Evolutionary conservation across 2,888 invertebrate species (phyloP).

Genomic region (Gnatocerus cornutus): DNA sequence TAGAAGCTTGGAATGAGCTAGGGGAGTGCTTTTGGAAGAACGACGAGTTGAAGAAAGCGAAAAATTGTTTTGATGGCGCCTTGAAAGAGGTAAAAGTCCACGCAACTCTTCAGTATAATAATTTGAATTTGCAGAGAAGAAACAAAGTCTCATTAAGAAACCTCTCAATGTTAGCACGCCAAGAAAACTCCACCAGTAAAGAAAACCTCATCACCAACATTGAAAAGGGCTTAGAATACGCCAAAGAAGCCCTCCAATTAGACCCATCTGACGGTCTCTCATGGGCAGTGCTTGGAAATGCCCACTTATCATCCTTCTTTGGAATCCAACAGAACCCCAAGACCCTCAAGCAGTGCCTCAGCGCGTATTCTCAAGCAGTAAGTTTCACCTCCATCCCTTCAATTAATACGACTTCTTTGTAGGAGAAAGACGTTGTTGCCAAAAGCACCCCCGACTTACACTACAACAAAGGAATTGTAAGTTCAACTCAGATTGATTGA

Average conservation of each 20-base stretch:
- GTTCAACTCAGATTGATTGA: constrained; percentile 65
- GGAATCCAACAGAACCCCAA: constrained; percentile 81
- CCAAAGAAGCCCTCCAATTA: constrained; percentile 86
- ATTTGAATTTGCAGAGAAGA: constrained; percentile 65
- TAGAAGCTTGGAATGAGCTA: constrained; percentile 91
- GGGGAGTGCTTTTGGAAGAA: constrained; percentile 94
- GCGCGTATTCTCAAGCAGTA: constrained; percentile 88
- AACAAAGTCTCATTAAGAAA: constrained; percentile 86
- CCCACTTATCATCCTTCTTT: constrained; percentile 88
- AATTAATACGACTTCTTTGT: constrained; percentile 52
- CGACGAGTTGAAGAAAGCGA: constrained; percentile 84
- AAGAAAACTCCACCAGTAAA: constrained; percentile 73
- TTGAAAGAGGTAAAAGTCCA: constrained; percentile 79
- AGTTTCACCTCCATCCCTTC: constrained; percentile 66
- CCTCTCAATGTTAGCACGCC: constrained; percentile 86
- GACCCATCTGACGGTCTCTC: constrained; percentile 87
- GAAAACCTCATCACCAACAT: constrained; percentile 77
- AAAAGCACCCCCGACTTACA: constrained; percentile 85
- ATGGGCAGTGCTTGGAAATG: constrained; percentile 90
- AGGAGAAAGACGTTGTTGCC: constrained; percentile 82
- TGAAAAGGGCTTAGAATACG: constrained; percentile 82
- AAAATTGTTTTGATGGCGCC: constrained; percentile 87
- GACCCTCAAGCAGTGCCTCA: constrained; percentile 81
- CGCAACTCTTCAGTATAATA: not conserved
- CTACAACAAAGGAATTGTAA: constrained; percentile 89